These are phyloP conservation scores for Urocynchramus pylzowi DNA, from an alignment of 2,113 vertebrate genomes.

Conservation along the genomic window DNA sequence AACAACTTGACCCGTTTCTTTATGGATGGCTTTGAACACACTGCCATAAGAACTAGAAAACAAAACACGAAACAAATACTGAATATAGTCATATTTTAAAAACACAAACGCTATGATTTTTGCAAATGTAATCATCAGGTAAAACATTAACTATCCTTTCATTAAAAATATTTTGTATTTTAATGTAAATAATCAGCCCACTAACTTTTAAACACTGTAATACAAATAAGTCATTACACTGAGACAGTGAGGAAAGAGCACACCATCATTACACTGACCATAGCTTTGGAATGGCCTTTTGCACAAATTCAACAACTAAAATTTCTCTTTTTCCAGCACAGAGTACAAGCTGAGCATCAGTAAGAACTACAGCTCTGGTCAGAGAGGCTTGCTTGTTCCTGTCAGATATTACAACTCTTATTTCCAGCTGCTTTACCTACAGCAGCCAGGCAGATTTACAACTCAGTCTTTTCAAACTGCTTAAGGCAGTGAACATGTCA, in stretches of 20 bases:
- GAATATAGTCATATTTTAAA: neutral
- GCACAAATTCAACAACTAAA: neutral
- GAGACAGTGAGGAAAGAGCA: neutral
- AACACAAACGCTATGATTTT: neutral
- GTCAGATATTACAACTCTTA: neutral
- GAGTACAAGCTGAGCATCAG: neutral
- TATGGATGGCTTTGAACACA: slow-evolving; percentile 92
- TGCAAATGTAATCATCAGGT: neutral
- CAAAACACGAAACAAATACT: neutral
- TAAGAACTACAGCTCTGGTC: neutral
- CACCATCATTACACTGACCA: neutral
- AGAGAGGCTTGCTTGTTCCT: neutral
- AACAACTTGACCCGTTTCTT: slow-evolving; percentile 92
- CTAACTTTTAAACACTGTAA: neutral
- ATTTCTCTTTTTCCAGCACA: neutral
- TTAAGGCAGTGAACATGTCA: neutral
- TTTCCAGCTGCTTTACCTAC: neutral
- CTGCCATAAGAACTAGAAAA: slow-evolving; percentile 88
- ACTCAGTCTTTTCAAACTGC: neutral
- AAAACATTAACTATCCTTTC: neutral
- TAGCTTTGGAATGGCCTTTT: neutral
- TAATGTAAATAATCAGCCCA: neutral
- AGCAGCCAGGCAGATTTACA: neutral
- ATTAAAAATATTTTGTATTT: neutral
- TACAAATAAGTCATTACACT: neutral